Conservation (phyloP, 2,888 invertebrate genomes). For the Hymenopus coronatus region DNA sequence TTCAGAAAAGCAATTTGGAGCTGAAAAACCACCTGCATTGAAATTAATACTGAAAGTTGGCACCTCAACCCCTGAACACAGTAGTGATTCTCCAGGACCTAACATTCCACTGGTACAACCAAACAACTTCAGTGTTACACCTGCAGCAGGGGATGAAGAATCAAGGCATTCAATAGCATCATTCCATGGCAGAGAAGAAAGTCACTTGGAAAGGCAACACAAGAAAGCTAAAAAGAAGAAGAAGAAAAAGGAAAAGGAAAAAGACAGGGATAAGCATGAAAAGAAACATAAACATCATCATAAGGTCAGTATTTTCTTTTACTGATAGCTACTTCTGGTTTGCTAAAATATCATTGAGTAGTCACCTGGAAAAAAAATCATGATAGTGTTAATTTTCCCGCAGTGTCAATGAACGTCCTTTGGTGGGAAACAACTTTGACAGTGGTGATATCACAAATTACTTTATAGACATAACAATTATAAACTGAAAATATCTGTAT, state of each 20-base stretch:
- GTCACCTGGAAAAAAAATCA: too few species aligned
- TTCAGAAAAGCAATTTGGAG: conserved; percentile 33
- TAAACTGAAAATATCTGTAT: too few species aligned
- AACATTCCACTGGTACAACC: conserved; percentile 33
- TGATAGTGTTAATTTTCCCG: too few species aligned
- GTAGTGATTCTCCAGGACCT: conserved; percentile 49
- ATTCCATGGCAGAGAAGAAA: conserved; percentile 31
- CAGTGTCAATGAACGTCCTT: too few species aligned
- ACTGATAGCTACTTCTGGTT: not conserved
- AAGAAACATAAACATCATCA: conserved; percentile 73
- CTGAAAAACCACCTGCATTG: conserved; percentile 56
- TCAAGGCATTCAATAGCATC: conserved; percentile 44
- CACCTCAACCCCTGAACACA: conserved; percentile 64
- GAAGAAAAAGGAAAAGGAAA: conserved; percentile 65
- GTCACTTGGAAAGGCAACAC: conserved; percentile 50
- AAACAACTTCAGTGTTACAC: conserved; percentile 39
- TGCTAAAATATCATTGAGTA: too few species aligned
- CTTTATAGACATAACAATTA: too few species aligned
- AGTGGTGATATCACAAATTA: too few species aligned
- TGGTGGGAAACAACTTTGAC: too few species aligned
- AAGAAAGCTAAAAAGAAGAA: conserved; percentile 76
- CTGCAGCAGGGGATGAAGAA: conserved; percentile 43
- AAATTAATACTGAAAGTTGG: conserved; percentile 75
- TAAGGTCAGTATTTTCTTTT: conserved; percentile 44
- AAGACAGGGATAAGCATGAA: conserved; percentile 56